Evolutionary conservation across 2,888 invertebrate species (phyloP), one percentile per base, ranked within the genome.

Genomic region (Cerastoderma edule): DNA sequence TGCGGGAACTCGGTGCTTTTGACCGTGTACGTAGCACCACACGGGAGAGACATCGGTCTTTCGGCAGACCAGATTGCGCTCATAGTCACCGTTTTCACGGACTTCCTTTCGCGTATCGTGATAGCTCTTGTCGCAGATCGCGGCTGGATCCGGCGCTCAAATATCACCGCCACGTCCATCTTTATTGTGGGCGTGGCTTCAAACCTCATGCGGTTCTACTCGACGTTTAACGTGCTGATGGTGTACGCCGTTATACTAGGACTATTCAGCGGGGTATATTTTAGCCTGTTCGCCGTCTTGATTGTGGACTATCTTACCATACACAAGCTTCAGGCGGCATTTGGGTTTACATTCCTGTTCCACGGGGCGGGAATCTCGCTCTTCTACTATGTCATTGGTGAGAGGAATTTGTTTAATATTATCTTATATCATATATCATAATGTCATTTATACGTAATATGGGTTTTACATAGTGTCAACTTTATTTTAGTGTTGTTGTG

Each of bases 281-380:
- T 80, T 56, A 83, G 83, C 6, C 65, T 87, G 65, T 75, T 84
- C n/a, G 76, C 85, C 6, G 78, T 85, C 6, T 70, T 84, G 16
- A 72, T 85, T 16, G 84, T 84, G 6, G 85, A 86, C 32, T 83
- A 85, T 24, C 71, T 85, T 16, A 85, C 85, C 1, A 44, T 86
- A 28, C 77, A 69, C 1, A 74, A 80, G 46, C 78, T 87, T 28
- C 72, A 85, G 1, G 71, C 74, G 22, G 73, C 79, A 6, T 60
- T 86, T n/a, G 85, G 83, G 0, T 72, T 87, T n/a, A 72, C 77
- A 0, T 71, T 83, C n/a, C 53, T 85, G 24, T 60, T 83, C 22
- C 83, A 80, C 57, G 82, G 85, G 0, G 46, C 75, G 8, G 69
- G 70, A n/a, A 67, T 83, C 0, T 79, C 81, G 30, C 3, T 75